Evolutionary conservation across 2,113 vertebrate species (phyloP), one percentile per base, ranked within the genome.

Genomic region (Osmerus mordax): DNA sequence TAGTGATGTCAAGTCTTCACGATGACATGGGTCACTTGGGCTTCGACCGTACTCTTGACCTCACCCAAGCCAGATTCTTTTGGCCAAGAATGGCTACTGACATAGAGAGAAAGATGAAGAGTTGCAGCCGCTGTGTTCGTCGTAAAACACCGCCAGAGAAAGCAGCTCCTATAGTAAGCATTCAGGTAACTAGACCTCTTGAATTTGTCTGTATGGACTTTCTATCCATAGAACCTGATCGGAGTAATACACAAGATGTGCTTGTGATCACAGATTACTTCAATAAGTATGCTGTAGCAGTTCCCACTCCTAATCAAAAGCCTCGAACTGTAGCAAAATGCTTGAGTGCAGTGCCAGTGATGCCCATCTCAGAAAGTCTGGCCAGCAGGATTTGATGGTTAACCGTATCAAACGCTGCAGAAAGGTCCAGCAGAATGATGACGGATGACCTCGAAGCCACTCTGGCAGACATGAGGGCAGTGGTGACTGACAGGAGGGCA

Each of bases 71-170:
- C 62, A 13, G 62, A 36, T 65, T 36, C 62, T 65, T 36, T 36
- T 65, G 29, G 62, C 29, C 62, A 6, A 16, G 62, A 65, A 65
- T 65, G 62, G 29, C 29, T 36, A 65, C 28, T 65, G 62, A 65
- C 14, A 29, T 65, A 15, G 28, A 36, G 15, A 65, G 4, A 2
- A 65, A 65, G 16, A 4, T 65, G 3, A 41, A 47, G 9, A 5
- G 7, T 11, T 47, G 9, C 6, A 11, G 2, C 7, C 2, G 41
- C 2, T 47, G 41, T 2, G 7, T 47, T 1, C 1, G 9, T 9
- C 9, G 41, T 0, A 65, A 65, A 65, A n/a, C 62, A 65, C 62
- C 15, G 7, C 62, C 62, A 41, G 62, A 65, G 15, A 41, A 15
- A 16, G 29, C 62, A 18, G 29, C 29, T 14, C 28, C 62, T 29